A percentile compares a stretch with the other conserved stretches of the same genome.
These are phyloP conservation scores for Leptinotarsa undecemlineata DNA, from an alignment of 1,140 invertebrate genomes.

Conservation along the genomic window DNA sequence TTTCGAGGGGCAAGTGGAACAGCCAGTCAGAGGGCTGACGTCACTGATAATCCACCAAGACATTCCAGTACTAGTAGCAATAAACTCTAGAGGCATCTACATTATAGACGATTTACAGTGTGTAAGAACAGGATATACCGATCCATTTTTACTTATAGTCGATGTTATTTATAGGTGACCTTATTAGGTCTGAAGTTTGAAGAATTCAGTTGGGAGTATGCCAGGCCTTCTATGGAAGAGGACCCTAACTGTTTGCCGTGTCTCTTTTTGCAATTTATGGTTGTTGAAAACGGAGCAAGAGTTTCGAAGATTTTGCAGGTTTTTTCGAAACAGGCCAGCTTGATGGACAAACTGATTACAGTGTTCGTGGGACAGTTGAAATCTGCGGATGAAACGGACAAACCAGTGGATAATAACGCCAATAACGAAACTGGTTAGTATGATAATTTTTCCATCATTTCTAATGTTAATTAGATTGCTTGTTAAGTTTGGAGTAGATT, in stretches of 20 bases:
- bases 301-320: conserved; percentile 86
- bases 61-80: conserved; percentile 82
- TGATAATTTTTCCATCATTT: no score
- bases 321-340: conserved; percentile 85
- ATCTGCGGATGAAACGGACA: conserved; percentile 53
- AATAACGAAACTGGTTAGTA: conserved; percentile 45
- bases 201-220: conserved; percentile 88
- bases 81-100: conserved; percentile 84
- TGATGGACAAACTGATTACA: conserved; percentile 90
- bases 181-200: conserved; percentile 84
- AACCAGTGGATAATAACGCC: conserved; percentile 47
- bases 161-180: conserved; percentile 65
- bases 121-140: conserved; percentile 63
- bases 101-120: conserved; percentile 84
- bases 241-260: conserved; percentile 87
- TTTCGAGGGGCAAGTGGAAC: conserved; percentile 80
- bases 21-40: conserved; percentile 80
- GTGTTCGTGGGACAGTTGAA: conserved; percentile 78
- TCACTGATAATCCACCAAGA: conserved; percentile 85
- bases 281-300: conserved; percentile 79
- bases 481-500: no score
- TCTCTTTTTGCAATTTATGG: conserved; percentile 85
- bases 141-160: background rate
- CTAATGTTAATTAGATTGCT: no score
- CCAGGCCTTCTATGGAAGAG: conserved; percentile 79